Conservation (phyloP, 2,113 vertebrate genomes). For the Narcine bancroftii region DNA sequence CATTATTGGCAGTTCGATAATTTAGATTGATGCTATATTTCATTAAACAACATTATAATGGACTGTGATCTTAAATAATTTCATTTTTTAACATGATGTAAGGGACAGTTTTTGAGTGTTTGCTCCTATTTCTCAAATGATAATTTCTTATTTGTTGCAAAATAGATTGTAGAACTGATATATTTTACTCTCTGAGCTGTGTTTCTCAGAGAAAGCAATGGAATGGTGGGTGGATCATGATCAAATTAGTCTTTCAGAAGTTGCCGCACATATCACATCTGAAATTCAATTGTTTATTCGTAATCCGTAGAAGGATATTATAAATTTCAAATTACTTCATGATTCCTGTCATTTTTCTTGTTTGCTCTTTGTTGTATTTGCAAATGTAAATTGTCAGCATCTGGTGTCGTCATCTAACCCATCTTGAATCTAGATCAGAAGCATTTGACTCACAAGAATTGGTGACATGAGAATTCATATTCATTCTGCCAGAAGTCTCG, state of each 20-base stretch:
- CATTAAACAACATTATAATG: no score
- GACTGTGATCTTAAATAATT: no score
- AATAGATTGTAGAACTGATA: neutral
- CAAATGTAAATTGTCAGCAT: neutral
- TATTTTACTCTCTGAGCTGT: neutral
- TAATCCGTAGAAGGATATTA: neutral
- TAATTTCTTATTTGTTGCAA: neutral
- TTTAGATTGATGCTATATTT: no score
- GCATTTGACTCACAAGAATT: neutral
- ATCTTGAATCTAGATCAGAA: neutral
- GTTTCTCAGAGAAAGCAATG: neutral
- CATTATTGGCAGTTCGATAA: no score
- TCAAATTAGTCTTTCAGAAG: neutral
- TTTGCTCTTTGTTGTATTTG: neutral
- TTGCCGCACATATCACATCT: neutral
- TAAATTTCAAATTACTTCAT: neutral
- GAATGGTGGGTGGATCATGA: neutral
- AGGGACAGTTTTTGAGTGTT: no score
- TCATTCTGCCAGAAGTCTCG: neutral
- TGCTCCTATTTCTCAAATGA: no score
- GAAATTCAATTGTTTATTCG: neutral
- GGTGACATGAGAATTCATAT: neutral
- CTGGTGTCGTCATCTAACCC: neutral
- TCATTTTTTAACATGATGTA: no score
- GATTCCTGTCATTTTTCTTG: neutral